Conservation (phyloP, 2,113 vertebrate genomes). For the Crotalus horridus region DNA sequence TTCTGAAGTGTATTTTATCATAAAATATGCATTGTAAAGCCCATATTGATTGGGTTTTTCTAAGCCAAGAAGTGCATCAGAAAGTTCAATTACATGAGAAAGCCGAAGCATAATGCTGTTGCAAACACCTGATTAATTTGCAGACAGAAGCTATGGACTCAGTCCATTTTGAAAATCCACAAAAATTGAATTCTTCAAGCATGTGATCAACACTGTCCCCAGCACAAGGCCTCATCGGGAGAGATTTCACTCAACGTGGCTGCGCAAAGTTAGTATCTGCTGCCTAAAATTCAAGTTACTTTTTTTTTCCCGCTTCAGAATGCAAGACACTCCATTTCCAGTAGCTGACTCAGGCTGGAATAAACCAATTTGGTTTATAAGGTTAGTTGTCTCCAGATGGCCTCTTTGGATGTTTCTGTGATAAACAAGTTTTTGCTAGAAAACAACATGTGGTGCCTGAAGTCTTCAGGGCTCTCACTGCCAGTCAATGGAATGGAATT, state of each 20-base stretch:
- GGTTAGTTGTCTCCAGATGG: slow-evolving; percentile 37
- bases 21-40: neutral
- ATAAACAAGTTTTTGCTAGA: slow-evolving; percentile 47
- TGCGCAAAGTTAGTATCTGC: neutral
- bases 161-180: neutral
- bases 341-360: neutral
- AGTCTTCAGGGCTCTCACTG: slow-evolving; percentile 30
- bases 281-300: neutral
- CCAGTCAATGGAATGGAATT: slow-evolving; percentile 50
- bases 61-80: neutral
- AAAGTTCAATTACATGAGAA: neutral
- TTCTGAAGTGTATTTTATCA: neutral
- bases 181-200: neutral
- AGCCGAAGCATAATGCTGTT: neutral
- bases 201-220: neutral
- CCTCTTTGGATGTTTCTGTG: slow-evolving; percentile 35
- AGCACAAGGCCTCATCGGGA: rapidly evolving
- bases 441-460: slow-evolving; percentile 41
- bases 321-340: neutral
- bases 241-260: neutral
- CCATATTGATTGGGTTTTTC: neutral
- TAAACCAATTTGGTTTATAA: slow-evolving; percentile 17
- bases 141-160: neutral
- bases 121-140: neutral
- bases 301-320: neutral